Evolutionary conservation across 2,888 invertebrate genomes (phyloP), one percentile per base, ranked within the genome.

Genomic region (Trachelus tabidus): DNA sequence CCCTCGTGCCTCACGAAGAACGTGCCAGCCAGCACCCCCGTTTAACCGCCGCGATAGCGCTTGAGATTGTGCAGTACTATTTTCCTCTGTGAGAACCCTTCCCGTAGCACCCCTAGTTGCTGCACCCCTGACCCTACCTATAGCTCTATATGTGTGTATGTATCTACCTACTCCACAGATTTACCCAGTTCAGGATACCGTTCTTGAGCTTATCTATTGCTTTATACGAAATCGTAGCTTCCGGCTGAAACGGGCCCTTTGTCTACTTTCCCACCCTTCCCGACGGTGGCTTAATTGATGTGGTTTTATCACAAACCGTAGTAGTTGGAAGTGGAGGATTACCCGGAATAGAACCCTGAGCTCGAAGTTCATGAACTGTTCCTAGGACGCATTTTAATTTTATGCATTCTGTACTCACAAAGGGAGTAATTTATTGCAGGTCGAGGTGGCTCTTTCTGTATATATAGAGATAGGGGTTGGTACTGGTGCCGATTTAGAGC

Each of bases 361-460:
- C 40, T 40, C 40, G 40, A 40, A 40, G 15, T 40, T 40, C 40
- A 40, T 40, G 40, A 35, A 35, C 69, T 71, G 31, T 68, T 79
- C 73, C 56, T 69, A 81, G 76, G 77, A 75, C 68, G 75, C 76
- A 81, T 76, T 81, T 79, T 81, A 81, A 82, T 82, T 82, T 81
- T 81, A 82, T 81, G 81, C 82, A 81, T 73, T 75, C 75, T 77
- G 56, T 30, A 76, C 77, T 80, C 75, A 75, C 79, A 75, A 80
- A 79, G 30, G 78, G 80, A 81, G 79, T 82, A 81, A 81, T 82
- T 82, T 79, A 82, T 82, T 79, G 78, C 78, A 76, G 75, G 31
- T 76, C 69, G 73, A 68, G 76, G n/a, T 34, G 75, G 74, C 33
- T 76, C 11, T 15, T 0, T 40, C 40, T 40, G 40, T 40, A 0